Evolutionary conservation across 2,113 vertebrate species (phyloP), one percentile per base, ranked within the genome.

Genomic region (Eubucco bourcierii): DNA sequence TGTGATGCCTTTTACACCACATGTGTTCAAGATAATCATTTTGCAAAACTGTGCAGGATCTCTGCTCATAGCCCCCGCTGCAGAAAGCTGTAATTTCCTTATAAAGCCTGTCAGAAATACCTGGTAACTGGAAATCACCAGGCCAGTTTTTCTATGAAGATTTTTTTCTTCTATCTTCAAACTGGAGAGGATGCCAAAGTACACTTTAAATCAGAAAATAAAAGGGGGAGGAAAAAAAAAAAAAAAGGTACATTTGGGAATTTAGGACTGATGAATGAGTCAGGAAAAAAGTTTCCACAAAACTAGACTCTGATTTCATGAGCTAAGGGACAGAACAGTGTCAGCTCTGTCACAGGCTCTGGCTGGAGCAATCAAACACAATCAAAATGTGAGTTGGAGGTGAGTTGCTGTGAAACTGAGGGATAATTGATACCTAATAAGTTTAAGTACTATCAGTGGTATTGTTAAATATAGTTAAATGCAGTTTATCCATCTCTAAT

Each of bases 381-480:
- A 52, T 83, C 37, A 44, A 90, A 61, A 80, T 83, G 53, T 4
- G 61, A 93, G 72, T 80, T 1, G 1, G 47, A 91, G 90, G 80
- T 0, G 4, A 93, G 68, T 56, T 90, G 90, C 87, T 21, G 58
- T 91, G 90, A 95, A 95, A 93, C 79, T 33, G 65, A 59, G 76
- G 60, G 19, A 71, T 93, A 95, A 95, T 77, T 93, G 85, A 86
- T 71, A 88, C 52, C 79, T 93, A 91, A 90, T 74, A 89, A 85
- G 88, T 93, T 91, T 85, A 95, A 95, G 88, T 91, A 90, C 92
- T 95, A 88, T 71, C 90, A 91, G 90, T 93, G 82, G 76, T 90
- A 77, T 47, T 91, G 88, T 93, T 95, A 93, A 96, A 91, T 96
- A 93, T 93, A 93, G 79, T 95, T 94, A 95, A 95, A 95, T 66